Base-by-base conservation (phyloP, 1,140 invertebrate genomes). In the Apis cerana region DNA sequence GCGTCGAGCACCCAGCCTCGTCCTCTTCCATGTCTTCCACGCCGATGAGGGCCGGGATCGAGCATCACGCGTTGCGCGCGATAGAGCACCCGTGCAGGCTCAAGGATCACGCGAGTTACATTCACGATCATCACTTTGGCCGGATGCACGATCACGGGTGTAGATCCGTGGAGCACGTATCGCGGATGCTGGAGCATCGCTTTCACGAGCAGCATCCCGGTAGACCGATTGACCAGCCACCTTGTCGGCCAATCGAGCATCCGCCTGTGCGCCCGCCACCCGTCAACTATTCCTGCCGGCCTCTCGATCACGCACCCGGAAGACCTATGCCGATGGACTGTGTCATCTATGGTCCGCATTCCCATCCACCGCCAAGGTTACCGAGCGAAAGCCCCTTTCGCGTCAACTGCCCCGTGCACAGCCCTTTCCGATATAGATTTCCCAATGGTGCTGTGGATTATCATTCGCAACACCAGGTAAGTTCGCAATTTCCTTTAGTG, bases 391-490 rank as follows among this genome's bases (percentile, higher is more conserved):
- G 90, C 76, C 90, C 92, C 10, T 93, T 90, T 82, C 89, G 93
- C 21, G 90, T 94, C 84, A 94, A 94, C 83, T 96, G 96, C 88
- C 96, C 96, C 52, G 95, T 96, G 74, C 96, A 96, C 90, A 96
- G 95, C 84, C 96, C 96, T 0, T 96, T 95, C 89, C 92, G 96
- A 10, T 96, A 95, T 90, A 94, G 95, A 85, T 95, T 95, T 88
- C 93, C 94, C 69, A 96, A 96, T 90, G 95, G 95, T 58, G 94
- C 93, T 15, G 56, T 58, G 21, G 95, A 95, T 65, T 95, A 94
- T 85, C 93, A 94, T 86, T 90, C 92, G 64, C 95, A 95, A 70
- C 95, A 95, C 88, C 94, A 95, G 95, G 95, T 95, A 94, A 84
- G 84, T 52, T 27, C n/a, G 23, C 11, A n/a, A 8, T 10, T 43